Conservation (phyloP, 35 echinoderm and acorn worm genomes). For the Acanthaster planci region DNA sequence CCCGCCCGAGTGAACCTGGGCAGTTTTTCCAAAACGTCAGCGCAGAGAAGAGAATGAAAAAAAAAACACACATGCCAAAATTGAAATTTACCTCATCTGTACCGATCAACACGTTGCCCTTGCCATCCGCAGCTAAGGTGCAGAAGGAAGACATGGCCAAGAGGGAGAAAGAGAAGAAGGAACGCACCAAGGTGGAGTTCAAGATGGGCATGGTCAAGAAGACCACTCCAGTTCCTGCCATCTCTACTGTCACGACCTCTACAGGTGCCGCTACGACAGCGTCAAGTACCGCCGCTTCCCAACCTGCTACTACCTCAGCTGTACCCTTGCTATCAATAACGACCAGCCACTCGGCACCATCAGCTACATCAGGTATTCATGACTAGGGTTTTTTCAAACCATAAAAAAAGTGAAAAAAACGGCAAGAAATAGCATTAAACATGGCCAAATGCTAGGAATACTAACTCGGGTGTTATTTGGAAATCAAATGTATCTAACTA, state of each 20-base stretch:
- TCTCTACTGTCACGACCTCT: constrained; percentile 6
- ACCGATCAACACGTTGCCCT: too few species aligned
- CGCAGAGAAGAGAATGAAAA: too few species aligned
- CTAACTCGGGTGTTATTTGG: too few species aligned
- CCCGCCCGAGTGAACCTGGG: too few species aligned
- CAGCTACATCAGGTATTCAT: background rate
- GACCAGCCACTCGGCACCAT: background rate
- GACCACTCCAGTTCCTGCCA: background rate
- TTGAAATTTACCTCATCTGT: too few species aligned
- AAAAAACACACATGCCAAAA: too few species aligned
- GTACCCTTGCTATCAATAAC: background rate
- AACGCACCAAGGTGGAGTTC: constrained; percentile 97
- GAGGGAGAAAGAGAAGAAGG: constrained; percentile 91
- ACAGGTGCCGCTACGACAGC: constrained; percentile 11
- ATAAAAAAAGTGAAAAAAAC: background rate
- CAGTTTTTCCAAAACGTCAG: too few species aligned
- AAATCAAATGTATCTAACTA: too few species aligned
- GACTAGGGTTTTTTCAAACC: background rate
- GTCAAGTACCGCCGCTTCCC: background rate
- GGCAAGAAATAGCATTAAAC: too few species aligned
- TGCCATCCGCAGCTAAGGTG: constrained; percentile 66
- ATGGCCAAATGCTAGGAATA: too few species aligned
- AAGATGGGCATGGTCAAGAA: constrained; percentile 82
- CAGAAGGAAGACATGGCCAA: constrained; percentile 96
- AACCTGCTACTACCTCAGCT: background rate